Evolutionary conservation across 2,888 invertebrate species (phyloP).

Genomic region (Phengaris arion): DNA sequence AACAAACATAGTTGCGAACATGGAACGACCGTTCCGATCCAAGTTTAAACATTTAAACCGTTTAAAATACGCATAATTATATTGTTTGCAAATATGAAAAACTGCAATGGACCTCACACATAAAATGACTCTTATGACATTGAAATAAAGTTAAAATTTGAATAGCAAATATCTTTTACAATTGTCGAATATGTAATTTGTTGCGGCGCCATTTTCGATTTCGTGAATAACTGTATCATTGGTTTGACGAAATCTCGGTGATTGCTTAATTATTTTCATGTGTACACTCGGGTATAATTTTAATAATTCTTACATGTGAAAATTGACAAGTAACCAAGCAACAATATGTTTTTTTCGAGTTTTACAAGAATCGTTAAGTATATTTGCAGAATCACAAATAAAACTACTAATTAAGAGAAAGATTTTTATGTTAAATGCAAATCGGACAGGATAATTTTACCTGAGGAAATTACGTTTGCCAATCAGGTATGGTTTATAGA

Average conservation of each 20-base stretch:
- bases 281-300: slow-evolving; percentile 40
- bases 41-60: slow-evolving; percentile 66
- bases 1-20: slow-evolving; percentile 51
- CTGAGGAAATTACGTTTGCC: too few relatives aligned
- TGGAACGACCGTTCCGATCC: slow-evolving; percentile 55
- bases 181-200: slow-evolving; percentile 46
- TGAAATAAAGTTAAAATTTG: slow-evolving; percentile 34
- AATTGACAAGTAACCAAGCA: slow-evolving; percentile 5
- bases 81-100: slow-evolving; percentile 56
- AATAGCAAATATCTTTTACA: slow-evolving; percentile 33
- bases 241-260: slow-evolving; percentile 66
- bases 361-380: not conserved
- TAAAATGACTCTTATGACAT: slow-evolving; percentile 38
- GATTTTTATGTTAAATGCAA: too few relatives aligned
- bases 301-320: slow-evolving; percentile 44
- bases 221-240: slow-evolving; percentile 68
- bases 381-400: not conserved
- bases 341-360: not conserved
- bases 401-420: not conserved
- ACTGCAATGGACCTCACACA: slow-evolving; percentile 31
- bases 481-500: too few relatives aligned
- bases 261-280: slow-evolving; percentile 71
- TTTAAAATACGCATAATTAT: slow-evolving; percentile 69
- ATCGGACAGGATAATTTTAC: too few relatives aligned
- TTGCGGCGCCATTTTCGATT: slow-evolving; percentile 58